Percentiles rank a stretch among this genome's conserved stretches.
Evolutionary conservation across 1,140 invertebrate species (phyloP).

Genomic region (Macrostomum lignano): DNA sequence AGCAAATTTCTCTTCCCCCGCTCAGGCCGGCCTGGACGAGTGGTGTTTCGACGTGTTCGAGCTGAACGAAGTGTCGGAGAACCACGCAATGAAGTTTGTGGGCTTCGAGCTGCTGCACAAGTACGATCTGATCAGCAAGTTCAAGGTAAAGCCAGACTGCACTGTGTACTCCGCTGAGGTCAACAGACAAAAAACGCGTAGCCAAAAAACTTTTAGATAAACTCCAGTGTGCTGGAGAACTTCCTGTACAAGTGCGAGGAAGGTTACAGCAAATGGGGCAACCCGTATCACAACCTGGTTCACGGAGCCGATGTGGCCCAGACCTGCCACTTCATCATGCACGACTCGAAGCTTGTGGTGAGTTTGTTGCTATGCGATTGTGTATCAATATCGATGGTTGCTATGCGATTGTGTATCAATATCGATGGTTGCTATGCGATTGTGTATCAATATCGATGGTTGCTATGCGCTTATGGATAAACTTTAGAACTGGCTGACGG

Average conservation of each 20-base stretch:
- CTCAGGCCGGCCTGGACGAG: constrained; percentile 35
- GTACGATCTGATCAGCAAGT: constrained; percentile 66
- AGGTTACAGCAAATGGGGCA: constrained; percentile 34
- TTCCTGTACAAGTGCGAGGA: constrained; percentile 19
- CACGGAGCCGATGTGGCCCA: constrained; percentile 72
- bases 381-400: no score
- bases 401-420: no score
- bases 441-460: no score
- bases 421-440: no score
- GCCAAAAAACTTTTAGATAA: not conserved
- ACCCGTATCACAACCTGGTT: constrained; percentile 68
- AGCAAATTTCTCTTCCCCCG: not conserved
- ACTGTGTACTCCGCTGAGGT: no score
- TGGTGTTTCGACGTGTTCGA: constrained; percentile 72
- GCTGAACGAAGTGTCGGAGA: constrained; percentile 43
- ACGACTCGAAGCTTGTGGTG: constrained; percentile 56
- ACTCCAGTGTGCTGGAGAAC: constrained; percentile 13
- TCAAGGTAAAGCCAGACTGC: constrained; percentile 43
- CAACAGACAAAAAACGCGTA: not conserved
- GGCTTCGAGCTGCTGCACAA: constrained; percentile 62
- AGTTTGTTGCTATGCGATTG: no score
- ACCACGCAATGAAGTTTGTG: constrained; percentile 52
- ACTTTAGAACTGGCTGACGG: constrained; percentile 49
- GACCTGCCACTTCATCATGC: constrained; percentile 60
- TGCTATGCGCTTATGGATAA: no score